Evolutionary conservation across 1,140 invertebrate species (phyloP).

Genomic region (Atta cephalotes): DNA sequence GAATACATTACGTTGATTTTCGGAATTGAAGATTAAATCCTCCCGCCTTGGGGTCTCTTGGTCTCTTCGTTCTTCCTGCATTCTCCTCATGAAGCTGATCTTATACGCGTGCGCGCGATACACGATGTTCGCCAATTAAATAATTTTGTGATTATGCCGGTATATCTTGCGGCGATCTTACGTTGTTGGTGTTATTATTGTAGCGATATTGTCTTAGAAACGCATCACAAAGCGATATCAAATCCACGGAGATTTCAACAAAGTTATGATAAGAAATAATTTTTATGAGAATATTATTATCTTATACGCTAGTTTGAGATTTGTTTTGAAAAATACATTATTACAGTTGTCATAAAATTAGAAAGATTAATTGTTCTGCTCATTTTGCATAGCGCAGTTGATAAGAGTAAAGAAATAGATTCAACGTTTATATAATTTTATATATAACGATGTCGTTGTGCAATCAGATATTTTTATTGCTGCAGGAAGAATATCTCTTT

Average conservation of each 20-base stretch:
- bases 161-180: constrained; percentile 21
- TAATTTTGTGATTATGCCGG: constrained; percentile 21
- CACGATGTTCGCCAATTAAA: constrained; percentile 35
- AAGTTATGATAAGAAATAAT: background rate
- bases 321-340: background rate
- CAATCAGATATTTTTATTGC: constrained; percentile 19
- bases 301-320: background rate
- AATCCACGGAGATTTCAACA: background rate
- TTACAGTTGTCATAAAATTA: background rate
- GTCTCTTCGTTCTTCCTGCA: constrained; percentile 58
- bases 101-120: constrained; percentile 32
- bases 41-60: constrained; percentile 56
- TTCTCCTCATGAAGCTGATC: constrained; percentile 2
- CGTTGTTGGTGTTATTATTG: constrained; percentile 12
- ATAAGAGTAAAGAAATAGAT: background rate
- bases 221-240: background rate
- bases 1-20: constrained; percentile 83
- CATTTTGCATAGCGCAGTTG: background rate
- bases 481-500: background rate
- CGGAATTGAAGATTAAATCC: constrained; percentile 79
- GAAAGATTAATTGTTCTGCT: background rate
- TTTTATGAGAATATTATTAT: constrained; percentile 28
- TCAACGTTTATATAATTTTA: background rate
- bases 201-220: background rate
- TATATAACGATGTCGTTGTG: background rate